Evolutionary conservation across 1,140 invertebrate species (phyloP).

Genomic region (Aricia agestis): DNA sequence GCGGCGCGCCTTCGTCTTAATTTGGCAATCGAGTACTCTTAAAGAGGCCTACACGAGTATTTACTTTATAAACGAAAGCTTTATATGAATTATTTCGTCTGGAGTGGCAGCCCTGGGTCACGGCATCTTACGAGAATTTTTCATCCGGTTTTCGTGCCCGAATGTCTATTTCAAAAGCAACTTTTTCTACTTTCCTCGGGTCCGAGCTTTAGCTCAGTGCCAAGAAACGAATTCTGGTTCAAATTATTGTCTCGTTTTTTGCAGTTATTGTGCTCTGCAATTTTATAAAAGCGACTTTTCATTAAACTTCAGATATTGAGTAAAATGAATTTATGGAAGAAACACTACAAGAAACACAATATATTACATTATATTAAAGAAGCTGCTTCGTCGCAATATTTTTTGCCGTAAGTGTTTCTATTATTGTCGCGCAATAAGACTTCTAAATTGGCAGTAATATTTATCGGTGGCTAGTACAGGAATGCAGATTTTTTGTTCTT

Average conservation of each 20-base stretch:
- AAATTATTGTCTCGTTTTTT: slow-evolving; percentile 11
- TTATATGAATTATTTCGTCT: background rate
- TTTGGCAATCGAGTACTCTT: background rate
- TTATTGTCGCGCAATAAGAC: background rate
- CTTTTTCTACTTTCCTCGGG: slow-evolving; percentile 2
- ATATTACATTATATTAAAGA: background rate
- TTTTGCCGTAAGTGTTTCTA: background rate
- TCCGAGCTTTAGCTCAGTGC: background rate
- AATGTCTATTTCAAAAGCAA: slow-evolving; percentile 9
- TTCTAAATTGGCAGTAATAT: background rate
- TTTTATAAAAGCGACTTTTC: background rate
- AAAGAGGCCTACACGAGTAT: background rate
- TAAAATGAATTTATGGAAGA: background rate
- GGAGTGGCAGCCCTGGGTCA: background rate
- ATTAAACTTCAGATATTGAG: background rate
- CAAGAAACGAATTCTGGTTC: slow-evolving; percentile 13
- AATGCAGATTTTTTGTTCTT: background rate
- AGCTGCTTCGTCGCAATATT: background rate
- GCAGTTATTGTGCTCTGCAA: background rate
- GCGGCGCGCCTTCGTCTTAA: slow-evolving; percentile 18
- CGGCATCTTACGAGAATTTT: slow-evolving; percentile 4
- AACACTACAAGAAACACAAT: too few species aligned
- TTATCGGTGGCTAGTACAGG: background rate
- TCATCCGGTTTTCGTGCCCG: slow-evolving; percentile 9
- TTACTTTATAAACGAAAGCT: background rate